Base-by-base conservation (phyloP, 2,113 vertebrate species). In the Grallaria varia region DNA sequence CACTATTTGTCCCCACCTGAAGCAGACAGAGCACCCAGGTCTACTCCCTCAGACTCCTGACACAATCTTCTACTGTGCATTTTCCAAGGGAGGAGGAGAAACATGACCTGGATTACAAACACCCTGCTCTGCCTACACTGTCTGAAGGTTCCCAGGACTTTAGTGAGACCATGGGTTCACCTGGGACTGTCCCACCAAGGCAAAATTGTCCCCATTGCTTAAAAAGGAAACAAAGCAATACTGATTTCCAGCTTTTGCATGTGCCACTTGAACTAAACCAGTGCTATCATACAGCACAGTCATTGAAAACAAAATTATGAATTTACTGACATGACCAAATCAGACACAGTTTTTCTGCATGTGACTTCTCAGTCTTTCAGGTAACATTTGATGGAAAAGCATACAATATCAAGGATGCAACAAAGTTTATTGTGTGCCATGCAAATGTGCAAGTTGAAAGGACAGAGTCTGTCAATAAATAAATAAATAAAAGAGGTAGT, bases 61-160 rank as follows among this genome's bases (percentile, higher is more conserved):
- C 50, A 74, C 8, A 9, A 39, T 40, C 22, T 55, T 18, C 33
- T 16, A 14, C 33, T 9, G 8, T 28, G 20, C 23, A 20, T 64
- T 90, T 55, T 69, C 18, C 47, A 45, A 69, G 15, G 30, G n/a
- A 77, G 44, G 44, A 63, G 30, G 28, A 73, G 27, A 55, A 69
- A 12, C 18, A 12, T 9, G 37, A 64, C 53, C 42, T 56, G n/a
- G 24, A 58, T 77, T 56, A 19, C 33, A 86, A 50, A 60, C 6
- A 66, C 2, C 2, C 10, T 21, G 6, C 33, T 60, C 47, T 81
- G 62, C 47, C 47, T 24, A 23, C 0, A 0, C 21, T 62, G 25
- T 30, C 24, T 73, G 37, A 60, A 94, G 73, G 60, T 89, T 77
- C 31, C 19, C 40, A 60, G 16, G 14, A 49, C 50, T 76, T 66